Percentiles rank a stretch among this genome's conserved stretches.
phyloP scores from a whole-genome alignment of 2,888 invertebrate species.

The Andrena hattorfiana region DNA sequence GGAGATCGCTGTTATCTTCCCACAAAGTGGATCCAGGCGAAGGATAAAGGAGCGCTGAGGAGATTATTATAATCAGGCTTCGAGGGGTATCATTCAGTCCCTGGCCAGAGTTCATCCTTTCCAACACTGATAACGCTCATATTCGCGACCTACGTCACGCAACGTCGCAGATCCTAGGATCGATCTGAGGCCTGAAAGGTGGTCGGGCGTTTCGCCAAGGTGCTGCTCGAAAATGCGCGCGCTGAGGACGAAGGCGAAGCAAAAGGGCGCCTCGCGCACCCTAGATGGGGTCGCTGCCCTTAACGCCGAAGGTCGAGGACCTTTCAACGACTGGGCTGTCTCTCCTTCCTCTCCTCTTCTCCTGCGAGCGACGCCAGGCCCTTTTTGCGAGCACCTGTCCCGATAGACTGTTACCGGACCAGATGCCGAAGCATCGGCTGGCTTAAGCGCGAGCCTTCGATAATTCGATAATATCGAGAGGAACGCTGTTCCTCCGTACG shows the following conservation, averaged over 20 bases:
- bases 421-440: slow-evolving; percentile 63
- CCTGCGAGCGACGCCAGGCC: slow-evolving; percentile 37
- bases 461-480: slow-evolving; percentile 52
- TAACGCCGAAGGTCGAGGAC: slow-evolving; percentile 78
- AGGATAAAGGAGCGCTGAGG: neutral
- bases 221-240: slow-evolving; percentile 17
- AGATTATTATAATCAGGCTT: neutral
- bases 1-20: too few relatives aligned
- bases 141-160: slow-evolving; percentile 48
- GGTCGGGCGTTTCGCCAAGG: neutral
- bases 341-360: slow-evolving; percentile 32
- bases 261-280: slow-evolving; percentile 60
- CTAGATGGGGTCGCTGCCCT: slow-evolving; percentile 77
- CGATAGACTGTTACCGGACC: slow-evolving; percentile 65
- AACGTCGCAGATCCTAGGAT: neutral
- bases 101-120: neutral
- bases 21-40: too few relatives aligned
- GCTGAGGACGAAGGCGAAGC: slow-evolving; percentile 31
- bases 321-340: slow-evolving; percentile 70
- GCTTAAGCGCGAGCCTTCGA: slow-evolving; percentile 41
- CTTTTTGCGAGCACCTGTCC: slow-evolving; percentile 74
- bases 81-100: neutral
- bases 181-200: neutral
- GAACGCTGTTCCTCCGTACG: neutral
- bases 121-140: neutral